Conservation (phyloP, 2,113 vertebrate species). For the Tiliqua scincoides region DNA sequence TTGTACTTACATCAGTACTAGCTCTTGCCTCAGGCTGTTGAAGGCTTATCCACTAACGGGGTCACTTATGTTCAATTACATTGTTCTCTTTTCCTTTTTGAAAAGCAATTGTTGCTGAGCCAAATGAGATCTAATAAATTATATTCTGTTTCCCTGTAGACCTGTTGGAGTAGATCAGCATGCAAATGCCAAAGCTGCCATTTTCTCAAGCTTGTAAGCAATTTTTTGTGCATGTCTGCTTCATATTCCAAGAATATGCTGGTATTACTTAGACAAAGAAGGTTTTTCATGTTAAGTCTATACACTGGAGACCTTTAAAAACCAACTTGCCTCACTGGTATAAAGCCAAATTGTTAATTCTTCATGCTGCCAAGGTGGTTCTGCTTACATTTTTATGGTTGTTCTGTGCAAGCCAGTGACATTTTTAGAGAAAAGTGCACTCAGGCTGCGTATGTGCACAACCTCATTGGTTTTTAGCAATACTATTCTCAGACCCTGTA, state of each 20-base stretch:
- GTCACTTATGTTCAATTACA: constrained; percentile 72
- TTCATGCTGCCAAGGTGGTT: background rate
- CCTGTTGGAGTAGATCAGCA: constrained; percentile 65
- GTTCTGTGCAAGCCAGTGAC: background rate
- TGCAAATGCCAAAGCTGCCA: constrained; percentile 53
- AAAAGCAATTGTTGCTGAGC: constrained; percentile 77
- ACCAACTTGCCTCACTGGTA: background rate
- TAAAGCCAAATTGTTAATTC: constrained; percentile 35
- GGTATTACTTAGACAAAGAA: constrained; percentile 38
- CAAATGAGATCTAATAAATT: constrained; percentile 77
- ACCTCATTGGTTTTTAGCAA: background rate
- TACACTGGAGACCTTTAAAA: constrained; percentile 19
- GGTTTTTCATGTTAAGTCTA: constrained; percentile 42
- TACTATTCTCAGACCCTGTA: background rate
- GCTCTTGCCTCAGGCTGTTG: constrained; percentile 85
- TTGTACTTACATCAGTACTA: constrained; percentile 92
- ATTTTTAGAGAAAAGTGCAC: background rate
- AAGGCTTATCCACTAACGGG: constrained; percentile 74
- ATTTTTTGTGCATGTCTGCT: constrained; percentile 45
- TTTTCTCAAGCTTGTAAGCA: constrained; percentile 42
- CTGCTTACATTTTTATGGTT: background rate
- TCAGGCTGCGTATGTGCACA: background rate
- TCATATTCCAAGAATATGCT: constrained; percentile 18
- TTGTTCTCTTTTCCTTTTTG: constrained; percentile 73
- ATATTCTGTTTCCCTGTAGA: constrained; percentile 43